These are phyloP conservation scores for Dasysyrphus albostriatus DNA, from an alignment of 2,888 invertebrate species.

Conservation along the genomic window DNA sequence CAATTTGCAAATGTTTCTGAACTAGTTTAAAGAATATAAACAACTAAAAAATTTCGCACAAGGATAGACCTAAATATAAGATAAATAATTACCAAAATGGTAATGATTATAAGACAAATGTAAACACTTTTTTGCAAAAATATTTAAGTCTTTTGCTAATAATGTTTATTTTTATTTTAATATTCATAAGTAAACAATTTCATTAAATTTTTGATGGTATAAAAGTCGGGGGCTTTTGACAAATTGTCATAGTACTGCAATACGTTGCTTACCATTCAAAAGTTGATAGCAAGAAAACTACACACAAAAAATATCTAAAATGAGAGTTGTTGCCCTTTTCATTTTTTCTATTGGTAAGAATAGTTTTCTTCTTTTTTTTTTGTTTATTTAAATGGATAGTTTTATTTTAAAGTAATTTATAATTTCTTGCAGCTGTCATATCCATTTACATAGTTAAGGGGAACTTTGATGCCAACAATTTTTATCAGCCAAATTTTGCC, in stretches of 20 bases:
- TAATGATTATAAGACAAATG: neutral
- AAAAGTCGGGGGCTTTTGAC: neutral
- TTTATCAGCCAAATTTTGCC: too few species aligned
- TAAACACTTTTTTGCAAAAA: neutral
- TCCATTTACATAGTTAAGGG: neutral
- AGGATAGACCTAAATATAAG: neutral
- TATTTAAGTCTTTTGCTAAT: neutral
- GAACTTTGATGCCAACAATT: too few species aligned
- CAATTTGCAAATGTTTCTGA: neutral
- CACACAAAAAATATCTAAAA: neutral
- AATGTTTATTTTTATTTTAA: neutral
- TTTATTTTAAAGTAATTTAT: neutral
- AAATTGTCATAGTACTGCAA: too few species aligned
- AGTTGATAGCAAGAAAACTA: too few species aligned
- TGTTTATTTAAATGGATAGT: neutral
- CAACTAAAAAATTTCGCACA: neutral
- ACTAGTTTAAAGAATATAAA: neutral
- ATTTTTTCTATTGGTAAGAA: neutral
- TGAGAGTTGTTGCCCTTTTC: neutral
- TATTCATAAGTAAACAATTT: neutral
- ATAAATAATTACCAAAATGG: neutral
- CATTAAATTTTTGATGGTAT: neutral
- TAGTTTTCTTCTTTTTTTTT: constrained; percentile 11
- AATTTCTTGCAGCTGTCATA: neutral
- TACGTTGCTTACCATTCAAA: too few species aligned